Conservation (phyloP, 2,113 vertebrate genomes). For the Hiodon tergisus region DNA sequence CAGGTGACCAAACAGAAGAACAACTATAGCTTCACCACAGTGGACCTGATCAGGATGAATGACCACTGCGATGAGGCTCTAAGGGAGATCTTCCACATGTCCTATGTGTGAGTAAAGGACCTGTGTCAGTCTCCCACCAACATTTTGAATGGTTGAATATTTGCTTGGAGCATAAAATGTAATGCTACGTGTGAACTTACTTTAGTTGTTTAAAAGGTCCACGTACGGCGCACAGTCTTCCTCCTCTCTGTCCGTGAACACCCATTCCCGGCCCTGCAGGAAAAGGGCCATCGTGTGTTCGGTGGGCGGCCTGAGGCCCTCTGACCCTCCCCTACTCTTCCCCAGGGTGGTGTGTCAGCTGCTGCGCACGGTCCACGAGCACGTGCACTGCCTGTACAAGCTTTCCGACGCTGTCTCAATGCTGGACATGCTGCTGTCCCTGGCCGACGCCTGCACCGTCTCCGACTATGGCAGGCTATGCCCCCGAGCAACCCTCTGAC, state of each 20-base stretch:
- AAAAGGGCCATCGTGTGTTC: slow-evolving; percentile 33
- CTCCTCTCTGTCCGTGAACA: too few relatives aligned
- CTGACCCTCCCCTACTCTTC: slow-evolving; percentile 3
- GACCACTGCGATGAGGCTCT: slow-evolving; percentile 90
- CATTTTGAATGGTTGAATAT: background rate
- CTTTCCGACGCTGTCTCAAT: slow-evolving; percentile 90
- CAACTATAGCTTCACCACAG: slow-evolving; percentile 83
- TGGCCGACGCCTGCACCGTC: slow-evolving; percentile 84
- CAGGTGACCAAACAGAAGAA: slow-evolving; percentile 84
- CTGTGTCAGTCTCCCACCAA: background rate
- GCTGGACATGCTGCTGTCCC: slow-evolving; percentile 92
- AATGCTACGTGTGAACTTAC: background rate
- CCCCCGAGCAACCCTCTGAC: background rate
- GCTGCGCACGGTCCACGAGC: slow-evolving; percentile 75
- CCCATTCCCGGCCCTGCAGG: slow-evolving; percentile 22
- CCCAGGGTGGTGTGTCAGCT: slow-evolving; percentile 84
- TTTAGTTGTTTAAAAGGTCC: background rate
- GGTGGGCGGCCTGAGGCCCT: background rate
- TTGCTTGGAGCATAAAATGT: background rate
- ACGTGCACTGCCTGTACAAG: slow-evolving; percentile 92
- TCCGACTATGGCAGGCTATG: slow-evolving; percentile 81
- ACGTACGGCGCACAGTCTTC: too few relatives aligned
- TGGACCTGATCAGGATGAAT: slow-evolving; percentile 93
- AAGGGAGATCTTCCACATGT: slow-evolving; percentile 95
- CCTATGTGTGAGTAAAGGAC: slow-evolving; percentile 77